Percentiles rank a stretch among this genome's conserved stretches.
phyloP scores from a whole-genome alignment of 1,140 invertebrate genomes.

The Goniozus legneri region DNA sequence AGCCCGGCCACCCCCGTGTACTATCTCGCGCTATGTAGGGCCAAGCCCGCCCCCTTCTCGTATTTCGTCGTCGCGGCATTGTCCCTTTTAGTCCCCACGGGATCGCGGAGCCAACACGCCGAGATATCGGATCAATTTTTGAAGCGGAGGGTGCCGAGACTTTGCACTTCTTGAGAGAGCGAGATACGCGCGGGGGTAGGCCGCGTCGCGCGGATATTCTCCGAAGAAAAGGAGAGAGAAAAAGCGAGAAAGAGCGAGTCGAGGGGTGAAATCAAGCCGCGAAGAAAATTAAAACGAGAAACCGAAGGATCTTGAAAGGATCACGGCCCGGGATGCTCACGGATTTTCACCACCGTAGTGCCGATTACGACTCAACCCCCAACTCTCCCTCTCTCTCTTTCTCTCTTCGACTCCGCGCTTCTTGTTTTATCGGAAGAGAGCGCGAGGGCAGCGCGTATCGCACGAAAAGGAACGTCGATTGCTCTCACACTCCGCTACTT shows the following conservation, averaged over 20 bases:
- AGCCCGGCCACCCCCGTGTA: background rate
- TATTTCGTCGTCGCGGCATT: slow-evolving; percentile 39
- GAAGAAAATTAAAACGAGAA: slow-evolving; percentile 48
- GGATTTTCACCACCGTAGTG: slow-evolving; percentile 15
- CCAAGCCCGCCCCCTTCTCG: slow-evolving; percentile 6
- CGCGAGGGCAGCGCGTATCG: too few relatives aligned
- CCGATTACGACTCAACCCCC: slow-evolving; percentile 8
- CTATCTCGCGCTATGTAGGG: too few relatives aligned
- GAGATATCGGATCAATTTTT: slow-evolving; percentile 51
- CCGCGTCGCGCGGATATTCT: slow-evolving; percentile 4
- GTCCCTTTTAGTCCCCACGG: slow-evolving; percentile 48
- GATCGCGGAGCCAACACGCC: slow-evolving; percentile 50
- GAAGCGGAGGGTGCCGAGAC: slow-evolving; percentile 53
- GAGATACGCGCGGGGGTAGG: slow-evolving; percentile 23
- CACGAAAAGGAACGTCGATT: slow-evolving; percentile 28
- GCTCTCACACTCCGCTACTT: slow-evolving; percentile 16
- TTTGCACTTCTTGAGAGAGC: slow-evolving; percentile 51
- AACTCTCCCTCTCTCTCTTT: slow-evolving; percentile 5
- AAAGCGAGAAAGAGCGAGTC: slow-evolving; percentile 1
- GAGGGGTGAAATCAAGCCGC: slow-evolving; percentile 43
- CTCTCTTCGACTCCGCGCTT: slow-evolving; percentile 14
- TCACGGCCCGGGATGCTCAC: too few relatives aligned
- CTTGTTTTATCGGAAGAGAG: too few relatives aligned
- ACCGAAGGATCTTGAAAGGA: slow-evolving; percentile 34
- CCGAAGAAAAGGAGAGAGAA: background rate